Evolutionary conservation across 2,888 invertebrate species (phyloP), one percentile per base, ranked within the genome.

Genomic region (Alloscopus bannaensis): DNA sequence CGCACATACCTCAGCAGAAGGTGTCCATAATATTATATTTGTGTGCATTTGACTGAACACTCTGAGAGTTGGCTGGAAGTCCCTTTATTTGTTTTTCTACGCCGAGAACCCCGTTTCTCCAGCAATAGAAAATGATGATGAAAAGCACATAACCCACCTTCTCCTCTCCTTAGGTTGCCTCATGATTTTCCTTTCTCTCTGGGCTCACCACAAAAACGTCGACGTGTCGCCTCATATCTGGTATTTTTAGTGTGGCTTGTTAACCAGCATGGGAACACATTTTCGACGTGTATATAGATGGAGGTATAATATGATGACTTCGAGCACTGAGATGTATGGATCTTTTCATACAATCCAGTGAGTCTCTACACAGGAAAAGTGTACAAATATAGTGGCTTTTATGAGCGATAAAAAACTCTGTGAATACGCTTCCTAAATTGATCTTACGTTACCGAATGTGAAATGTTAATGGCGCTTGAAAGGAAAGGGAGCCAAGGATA

Each of bases 11-110:
- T 73, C 65, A n/a, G n/a, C n/a, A n/a, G n/a, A n/a, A 77, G 76
- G 76, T 77, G 76, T 68, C 60, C 69, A 24, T 42, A 66, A 65
- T 73, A 57, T 57, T 31, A 55, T 73, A n/a, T n/a, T n/a, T n/a
- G n/a, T n/a, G n/a, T n/a, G n/a, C n/a, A n/a, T n/a, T n/a, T n/a
- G n/a, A n/a, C n/a, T n/a, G 20, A 52, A 47, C n/a, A 3, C 47
- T 47, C 47, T 3, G 4, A 18, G n/a, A 59, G 26, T n/a, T 20
- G 55, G 55, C 28, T 59, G 62, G 28, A 69, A 77, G 57, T 77
- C 50, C 59, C 69, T 64, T n/a, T n/a, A 70, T 77, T 77, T 77
- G 77, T 70, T 70, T 77, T 77, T 64, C 70, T 47, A 22, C 55
- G 55, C 77, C 64, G 36, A 18, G 50, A 77, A 77, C 70, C 65